Conservation (phyloP, 1,140 invertebrate species). For the Heliconius himera region DNA sequence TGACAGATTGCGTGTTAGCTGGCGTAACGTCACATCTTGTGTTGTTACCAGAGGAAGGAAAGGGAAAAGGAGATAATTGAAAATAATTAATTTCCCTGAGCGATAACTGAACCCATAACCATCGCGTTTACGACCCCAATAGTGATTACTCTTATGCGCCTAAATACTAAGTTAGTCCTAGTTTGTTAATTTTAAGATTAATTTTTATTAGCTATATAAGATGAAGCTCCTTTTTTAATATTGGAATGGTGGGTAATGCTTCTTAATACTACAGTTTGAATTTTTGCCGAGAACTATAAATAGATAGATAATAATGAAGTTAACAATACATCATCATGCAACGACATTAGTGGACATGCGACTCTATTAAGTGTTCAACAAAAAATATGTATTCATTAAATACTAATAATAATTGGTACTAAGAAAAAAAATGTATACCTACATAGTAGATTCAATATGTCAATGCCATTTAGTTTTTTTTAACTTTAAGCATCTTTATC, state of each 20-base stretch:
- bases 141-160: too few relatives aligned
- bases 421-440: not conserved
- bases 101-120: too few relatives aligned
- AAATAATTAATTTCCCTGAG: too few relatives aligned
- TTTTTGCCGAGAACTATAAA: not conserved
- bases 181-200: too few relatives aligned
- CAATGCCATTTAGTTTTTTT: not conserved
- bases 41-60: too few relatives aligned
- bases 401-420: not conserved
- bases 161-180: too few relatives aligned
- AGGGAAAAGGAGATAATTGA: not conserved
- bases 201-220: too few relatives aligned
- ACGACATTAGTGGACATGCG: not conserved
- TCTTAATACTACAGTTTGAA: not conserved
- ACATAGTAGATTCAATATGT: not conserved
- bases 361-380: not conserved
- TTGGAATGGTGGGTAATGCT: too few relatives aligned
- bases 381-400: conserved; percentile 2
- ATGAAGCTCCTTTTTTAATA: too few relatives aligned
- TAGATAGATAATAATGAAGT: not conserved
- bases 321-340: not conserved
- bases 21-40: too few relatives aligned
- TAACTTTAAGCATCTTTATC: not conserved
- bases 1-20: too few relatives aligned
- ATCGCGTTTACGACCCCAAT: too few relatives aligned